A percentile compares a stretch with the other conserved stretches of the same genome.
These are phyloP conservation scores for Aspidoscelis tigris DNA, from an alignment of 2,113 vertebrate genomes.

Conservation along the genomic window DNA sequence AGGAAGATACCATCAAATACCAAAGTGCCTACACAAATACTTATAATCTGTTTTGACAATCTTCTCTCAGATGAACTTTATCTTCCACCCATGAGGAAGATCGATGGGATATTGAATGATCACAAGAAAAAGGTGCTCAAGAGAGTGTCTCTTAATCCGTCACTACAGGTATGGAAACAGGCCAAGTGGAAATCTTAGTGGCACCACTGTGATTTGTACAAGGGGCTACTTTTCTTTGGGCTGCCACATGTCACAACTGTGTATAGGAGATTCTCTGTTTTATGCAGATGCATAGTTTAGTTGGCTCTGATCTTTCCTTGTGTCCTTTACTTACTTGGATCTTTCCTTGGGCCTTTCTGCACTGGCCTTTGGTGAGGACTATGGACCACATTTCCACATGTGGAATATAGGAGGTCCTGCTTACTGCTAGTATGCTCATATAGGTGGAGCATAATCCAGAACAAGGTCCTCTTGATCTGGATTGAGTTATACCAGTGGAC, in stretches of 20 bases:
- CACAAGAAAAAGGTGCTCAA: conserved; percentile 46
- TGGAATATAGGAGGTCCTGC: too few species aligned
- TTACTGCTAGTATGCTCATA: too few species aligned
- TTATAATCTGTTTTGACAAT: conserved; percentile 10
- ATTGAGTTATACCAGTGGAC: too few species aligned
- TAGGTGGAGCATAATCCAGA: too few species aligned
- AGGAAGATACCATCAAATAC: background rate
- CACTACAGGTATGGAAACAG: conserved; percentile 16
- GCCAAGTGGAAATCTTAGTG: background rate
- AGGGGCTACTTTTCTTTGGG: too few species aligned
- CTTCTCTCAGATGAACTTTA: conserved; percentile 34
- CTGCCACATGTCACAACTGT: too few species aligned
- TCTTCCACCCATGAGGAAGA: conserved; percentile 40
- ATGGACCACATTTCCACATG: too few species aligned
- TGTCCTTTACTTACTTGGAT: background rate
- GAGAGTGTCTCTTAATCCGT: conserved; percentile 33
- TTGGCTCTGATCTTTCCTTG: background rate
- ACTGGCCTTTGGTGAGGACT: too few species aligned
- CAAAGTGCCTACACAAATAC: background rate
- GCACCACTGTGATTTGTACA: too few species aligned
- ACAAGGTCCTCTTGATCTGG: too few species aligned
- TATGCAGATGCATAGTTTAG: background rate
- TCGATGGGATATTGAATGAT: conserved; percentile 39
- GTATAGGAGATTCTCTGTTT: too few species aligned
- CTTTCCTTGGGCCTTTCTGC: too few species aligned